Evolutionary conservation across 2,888 invertebrate genomes (phyloP), one percentile per base, ranked within the genome.

Genomic region (Caenorhabditis panamensis): DNA sequence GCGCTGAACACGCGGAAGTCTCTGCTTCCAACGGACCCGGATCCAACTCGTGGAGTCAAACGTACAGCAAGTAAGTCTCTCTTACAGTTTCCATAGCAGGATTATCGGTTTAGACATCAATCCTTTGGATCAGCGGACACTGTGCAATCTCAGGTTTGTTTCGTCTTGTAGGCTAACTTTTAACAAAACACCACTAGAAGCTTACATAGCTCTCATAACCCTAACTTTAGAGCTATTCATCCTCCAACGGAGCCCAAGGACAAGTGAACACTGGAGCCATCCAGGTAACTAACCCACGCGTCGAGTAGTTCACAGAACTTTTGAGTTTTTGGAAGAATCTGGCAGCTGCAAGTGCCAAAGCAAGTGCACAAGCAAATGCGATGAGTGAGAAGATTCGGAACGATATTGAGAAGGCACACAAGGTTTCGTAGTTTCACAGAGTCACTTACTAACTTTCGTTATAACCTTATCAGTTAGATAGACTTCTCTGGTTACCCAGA

Each of bases 41-140:
- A 18, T 72, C 79, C 11, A 79, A 79, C 28, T 79, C 79, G 5
- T 79, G 26, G 24, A 79, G 79, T 37, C 66, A 72, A 8, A 67
- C 79, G 2, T 79, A 79, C 24, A 66, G 63, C 61, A 79, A 79
- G 78, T 78, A 31, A 22, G 77, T 36, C 8, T 11, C 11, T 36
- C 36, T 36, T 36, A 69, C n/a, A n/a, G n/a, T n/a, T n/a, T n/a
- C n/a, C n/a, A n/a, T n/a, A n/a, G n/a, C n/a, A n/a, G n/a, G n/a
- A n/a, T n/a, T n/a, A n/a, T n/a, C n/a, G n/a, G 31, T 31, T 31
- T 31, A 31, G 31, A 63, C 72, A 72, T 26, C 79, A 79, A 72
- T 79, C 72, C 0, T 79, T 72, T 28, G 79, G 79, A 62, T 72
- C 62, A 28, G 28, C 67, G 9, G 61, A 67, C 62, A 72, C 67